phyloP scores from a whole-genome alignment of 2,797 vertebrate genomes.

The Ataeniobius toweri region DNA sequence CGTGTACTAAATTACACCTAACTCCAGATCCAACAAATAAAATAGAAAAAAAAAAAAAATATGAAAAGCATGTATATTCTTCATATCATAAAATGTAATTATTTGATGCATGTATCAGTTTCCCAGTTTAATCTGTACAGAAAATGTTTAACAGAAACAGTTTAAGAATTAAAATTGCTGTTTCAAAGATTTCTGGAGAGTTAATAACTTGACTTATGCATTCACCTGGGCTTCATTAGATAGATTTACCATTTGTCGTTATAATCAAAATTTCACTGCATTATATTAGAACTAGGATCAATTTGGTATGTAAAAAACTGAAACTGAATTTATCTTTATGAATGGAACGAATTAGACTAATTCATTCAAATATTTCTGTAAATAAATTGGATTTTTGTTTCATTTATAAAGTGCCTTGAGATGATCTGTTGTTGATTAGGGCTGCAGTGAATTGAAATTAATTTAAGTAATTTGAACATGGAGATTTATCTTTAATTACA shows the following conservation, averaged over 20 bases:
- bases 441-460: background rate
- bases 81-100: background rate
- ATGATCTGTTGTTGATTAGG: background rate
- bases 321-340: background rate
- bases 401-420: background rate
- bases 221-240: background rate
- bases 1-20: background rate
- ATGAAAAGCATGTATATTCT: background rate
- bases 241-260: background rate
- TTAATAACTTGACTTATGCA: background rate
- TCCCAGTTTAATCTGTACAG: background rate
- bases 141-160: background rate
- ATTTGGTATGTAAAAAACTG: background rate
- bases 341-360: background rate
- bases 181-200: background rate
- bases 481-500: background rate
- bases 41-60: background rate
- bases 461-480: background rate
- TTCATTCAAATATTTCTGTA: background rate
- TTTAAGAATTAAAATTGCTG: no score
- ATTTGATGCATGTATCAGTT: background rate
- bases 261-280: background rate
- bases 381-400: background rate
- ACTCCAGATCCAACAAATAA: background rate
- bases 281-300: background rate